Conservation (phyloP, 2,113 vertebrate species). For the Vidua macroura region DNA sequence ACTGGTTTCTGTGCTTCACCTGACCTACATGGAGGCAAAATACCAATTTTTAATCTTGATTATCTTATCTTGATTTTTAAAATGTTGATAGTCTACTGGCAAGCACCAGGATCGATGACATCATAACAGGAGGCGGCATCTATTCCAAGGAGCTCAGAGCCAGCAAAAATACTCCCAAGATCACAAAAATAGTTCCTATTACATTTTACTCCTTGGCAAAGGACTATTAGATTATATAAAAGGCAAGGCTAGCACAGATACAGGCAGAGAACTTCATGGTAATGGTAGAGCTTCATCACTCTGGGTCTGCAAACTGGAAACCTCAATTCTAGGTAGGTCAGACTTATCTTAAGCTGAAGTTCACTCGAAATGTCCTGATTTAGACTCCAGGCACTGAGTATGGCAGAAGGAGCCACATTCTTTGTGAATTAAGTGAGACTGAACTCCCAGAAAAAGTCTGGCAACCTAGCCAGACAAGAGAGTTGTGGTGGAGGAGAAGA, state of each 20-base stretch:
- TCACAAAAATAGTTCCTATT: conserved; percentile 50
- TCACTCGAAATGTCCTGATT: not conserved
- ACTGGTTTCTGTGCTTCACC: not conserved
- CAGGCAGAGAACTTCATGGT: not conserved
- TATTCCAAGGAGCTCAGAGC: conserved; percentile 46
- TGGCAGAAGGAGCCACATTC: not conserved
- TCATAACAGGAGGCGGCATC: conserved; percentile 57
- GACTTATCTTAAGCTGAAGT: not conserved
- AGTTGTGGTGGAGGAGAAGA: not conserved
- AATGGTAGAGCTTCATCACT: not conserved
- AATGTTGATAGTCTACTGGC: not conserved
- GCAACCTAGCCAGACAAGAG: not conserved
- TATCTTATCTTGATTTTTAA: not conserved
- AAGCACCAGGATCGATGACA: conserved; percentile 19
- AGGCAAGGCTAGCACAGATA: conserved; percentile 2
- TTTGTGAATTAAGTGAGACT: not conserved
- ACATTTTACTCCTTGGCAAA: conserved; percentile 39
- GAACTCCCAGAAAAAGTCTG: not conserved
- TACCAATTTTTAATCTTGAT: not conserved
- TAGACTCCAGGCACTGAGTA: not conserved
- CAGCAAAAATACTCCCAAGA: conserved; percentile 43
- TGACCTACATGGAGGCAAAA: not conserved
- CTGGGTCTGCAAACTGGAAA: not conserved
- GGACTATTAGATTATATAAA: conserved; percentile 39
- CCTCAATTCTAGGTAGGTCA: conserved; percentile 22